phyloP scores from a whole-genome alignment of 2,888 invertebrate species.

The Sycophila texana region DNA sequence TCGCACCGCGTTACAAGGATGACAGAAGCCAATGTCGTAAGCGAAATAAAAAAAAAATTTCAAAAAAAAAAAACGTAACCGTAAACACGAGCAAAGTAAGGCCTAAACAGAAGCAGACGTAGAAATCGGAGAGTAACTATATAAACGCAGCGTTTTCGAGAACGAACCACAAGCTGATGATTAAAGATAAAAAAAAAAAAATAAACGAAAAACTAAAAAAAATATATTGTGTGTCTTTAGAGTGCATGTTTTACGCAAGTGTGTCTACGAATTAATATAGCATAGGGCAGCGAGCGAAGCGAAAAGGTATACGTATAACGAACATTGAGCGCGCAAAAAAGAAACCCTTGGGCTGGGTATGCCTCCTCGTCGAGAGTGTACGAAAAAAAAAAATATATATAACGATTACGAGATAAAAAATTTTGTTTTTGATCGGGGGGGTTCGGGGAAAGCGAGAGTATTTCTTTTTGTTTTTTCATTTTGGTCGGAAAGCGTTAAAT shows the following conservation, averaged over 20 bases:
- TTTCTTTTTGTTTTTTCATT: slow-evolving; percentile 43
- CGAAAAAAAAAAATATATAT: no score
- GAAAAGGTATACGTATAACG: slow-evolving; percentile 50
- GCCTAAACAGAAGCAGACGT: slow-evolving; percentile 42
- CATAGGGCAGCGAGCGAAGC: slow-evolving; percentile 44
- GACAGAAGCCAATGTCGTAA: slow-evolving; percentile 30
- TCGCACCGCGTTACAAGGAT: slow-evolving; percentile 4
- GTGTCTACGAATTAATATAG: slow-evolving; percentile 51
- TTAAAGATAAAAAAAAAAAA: slow-evolving; percentile 41
- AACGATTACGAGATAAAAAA: slow-evolving; percentile 5
- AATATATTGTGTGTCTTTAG: slow-evolving; percentile 54
- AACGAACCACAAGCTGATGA: slow-evolving; percentile 32
- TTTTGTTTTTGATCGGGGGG: slow-evolving; percentile 24
- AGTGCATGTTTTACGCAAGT: slow-evolving; percentile 56
- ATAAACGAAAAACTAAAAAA: slow-evolving; percentile 37
- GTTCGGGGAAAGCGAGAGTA: slow-evolving; percentile 16
- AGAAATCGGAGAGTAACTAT: slow-evolving; percentile 14
- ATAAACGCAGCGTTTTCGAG: slow-evolving; percentile 24
- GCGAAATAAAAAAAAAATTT: slow-evolving; percentile 22
- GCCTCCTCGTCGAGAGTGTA: slow-evolving; percentile 39
- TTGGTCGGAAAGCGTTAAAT: slow-evolving; percentile 52
- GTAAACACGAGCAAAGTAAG: slow-evolving; percentile 40
- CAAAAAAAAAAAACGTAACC: no score
- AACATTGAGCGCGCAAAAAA: slow-evolving; percentile 47
- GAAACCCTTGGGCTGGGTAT: slow-evolving; percentile 19